Evolutionary conservation across 2,888 invertebrate genomes (phyloP).

Genomic region (Isoperla grammatica): DNA sequence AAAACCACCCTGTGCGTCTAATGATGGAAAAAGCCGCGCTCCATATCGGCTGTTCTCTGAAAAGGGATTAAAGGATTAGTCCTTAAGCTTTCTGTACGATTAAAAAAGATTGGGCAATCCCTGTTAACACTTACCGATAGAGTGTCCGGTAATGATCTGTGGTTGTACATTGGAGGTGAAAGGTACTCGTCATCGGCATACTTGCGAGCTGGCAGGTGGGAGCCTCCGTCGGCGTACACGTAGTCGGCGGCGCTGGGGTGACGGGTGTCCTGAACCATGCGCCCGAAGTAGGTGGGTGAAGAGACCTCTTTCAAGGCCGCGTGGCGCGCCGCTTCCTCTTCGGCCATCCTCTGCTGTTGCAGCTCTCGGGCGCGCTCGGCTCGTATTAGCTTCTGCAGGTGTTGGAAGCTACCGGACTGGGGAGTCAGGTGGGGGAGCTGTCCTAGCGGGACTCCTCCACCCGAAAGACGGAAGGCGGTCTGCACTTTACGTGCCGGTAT

Average conservation of each 20-base stretch:
- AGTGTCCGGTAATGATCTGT: slow-evolving; percentile 20
- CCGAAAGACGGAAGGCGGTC: slow-evolving; percentile 28
- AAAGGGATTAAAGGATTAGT: slow-evolving; percentile 3
- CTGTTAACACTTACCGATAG: slow-evolving; percentile 10
- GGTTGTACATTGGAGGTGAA: slow-evolving; percentile 9
- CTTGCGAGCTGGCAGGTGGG: slow-evolving; percentile 33
- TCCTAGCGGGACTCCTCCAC: slow-evolving; percentile 31
- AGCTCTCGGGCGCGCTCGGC: slow-evolving; percentile 71
- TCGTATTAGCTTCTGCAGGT: slow-evolving; percentile 71
- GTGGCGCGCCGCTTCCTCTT: slow-evolving; percentile 62
- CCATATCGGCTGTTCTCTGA: slow-evolving; percentile 19
- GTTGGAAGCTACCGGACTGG: slow-evolving; percentile 57
- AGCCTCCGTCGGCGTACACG: neutral
- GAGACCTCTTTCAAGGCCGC: slow-evolving; percentile 58
- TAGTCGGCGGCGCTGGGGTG: neutral
- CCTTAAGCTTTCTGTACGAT: neutral
- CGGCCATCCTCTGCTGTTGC: slow-evolving; percentile 66
- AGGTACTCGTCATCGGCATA: slow-evolving; percentile 18
- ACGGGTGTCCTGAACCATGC: slow-evolving; percentile 7
- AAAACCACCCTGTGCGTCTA: slow-evolving; percentile 4
- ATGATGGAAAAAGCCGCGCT: slow-evolving; percentile 22
- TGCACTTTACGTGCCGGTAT: neutral
- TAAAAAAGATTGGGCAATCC: neutral
- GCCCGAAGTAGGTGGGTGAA: slow-evolving; percentile 11
- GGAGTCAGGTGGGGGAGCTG: slow-evolving; percentile 29